Evolutionary conservation across 1,140 invertebrate species (phyloP).

Genomic region (Plutomurus gul): DNA sequence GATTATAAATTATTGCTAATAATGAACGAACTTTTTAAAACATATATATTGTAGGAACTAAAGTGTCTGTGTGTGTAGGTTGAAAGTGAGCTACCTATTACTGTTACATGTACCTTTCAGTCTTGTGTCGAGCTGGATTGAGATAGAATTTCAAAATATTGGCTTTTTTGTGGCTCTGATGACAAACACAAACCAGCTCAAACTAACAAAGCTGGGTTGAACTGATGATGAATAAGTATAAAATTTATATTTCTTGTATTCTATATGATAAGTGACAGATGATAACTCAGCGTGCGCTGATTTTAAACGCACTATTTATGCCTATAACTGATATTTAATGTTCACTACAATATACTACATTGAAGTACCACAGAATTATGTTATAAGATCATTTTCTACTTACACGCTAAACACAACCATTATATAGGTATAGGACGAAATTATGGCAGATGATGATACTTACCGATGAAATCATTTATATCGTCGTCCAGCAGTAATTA

Average conservation of each 20-base stretch:
- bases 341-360: not conserved
- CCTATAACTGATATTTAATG: not conserved
- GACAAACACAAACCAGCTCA: not conserved
- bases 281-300: not conserved
- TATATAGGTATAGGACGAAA: not conserved
- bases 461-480: not conserved
- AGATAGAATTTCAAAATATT: not conserved
- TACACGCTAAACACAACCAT: too few relatives aligned
- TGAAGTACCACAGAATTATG: not conserved
- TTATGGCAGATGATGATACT: not conserved
- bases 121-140: not conserved
- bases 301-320: slow-evolving; percentile 23
- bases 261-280: not conserved
- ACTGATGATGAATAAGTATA: slow-evolving; percentile 12
- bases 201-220: not conserved
- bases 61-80: slow-evolving; percentile 10
- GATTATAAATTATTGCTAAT: not conserved
- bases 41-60: too few relatives aligned
- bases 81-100: not conserved
- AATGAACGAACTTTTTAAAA: not conserved
- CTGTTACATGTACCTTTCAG: slow-evolving; percentile 24
- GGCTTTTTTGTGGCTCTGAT: not conserved
- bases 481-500: not conserved
- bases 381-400: not conserved
- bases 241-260: slow-evolving; percentile 27